phyloP scores from a whole-genome alignment of 2,113 vertebrate genomes.

The Leptosomus discolor region DNA sequence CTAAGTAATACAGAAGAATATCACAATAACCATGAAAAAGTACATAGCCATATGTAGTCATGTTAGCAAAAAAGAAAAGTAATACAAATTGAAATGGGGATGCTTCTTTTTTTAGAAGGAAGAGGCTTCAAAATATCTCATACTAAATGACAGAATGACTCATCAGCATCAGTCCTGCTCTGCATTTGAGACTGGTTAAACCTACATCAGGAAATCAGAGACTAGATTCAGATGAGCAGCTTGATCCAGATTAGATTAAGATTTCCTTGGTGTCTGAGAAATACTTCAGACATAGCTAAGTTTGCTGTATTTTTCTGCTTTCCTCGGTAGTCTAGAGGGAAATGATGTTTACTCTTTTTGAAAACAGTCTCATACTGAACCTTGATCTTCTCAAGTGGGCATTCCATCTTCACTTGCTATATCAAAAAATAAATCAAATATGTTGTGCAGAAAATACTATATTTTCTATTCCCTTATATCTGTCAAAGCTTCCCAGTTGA shows the following conservation, averaged over 20 bases:
- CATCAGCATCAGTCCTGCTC: not conserved
- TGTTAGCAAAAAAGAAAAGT: not conserved
- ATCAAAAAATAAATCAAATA: slow-evolving; percentile 19
- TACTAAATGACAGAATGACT: not conserved
- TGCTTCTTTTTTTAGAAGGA: not conserved
- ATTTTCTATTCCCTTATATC: not conserved
- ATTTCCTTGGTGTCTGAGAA: not conserved
- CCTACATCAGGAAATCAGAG: not conserved
- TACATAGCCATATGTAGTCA: not conserved
- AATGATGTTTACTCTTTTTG: not conserved
- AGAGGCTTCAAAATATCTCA: not conserved
- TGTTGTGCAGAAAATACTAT: not conserved
- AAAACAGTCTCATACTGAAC: not conserved
- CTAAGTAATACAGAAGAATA: not conserved
- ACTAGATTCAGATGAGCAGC: not conserved
- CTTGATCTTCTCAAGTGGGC: not conserved
- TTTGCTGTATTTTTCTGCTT: not conserved
- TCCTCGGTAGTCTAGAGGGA: not conserved
- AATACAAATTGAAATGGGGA: not conserved
- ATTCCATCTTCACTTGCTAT: not conserved
- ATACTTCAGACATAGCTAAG: not conserved
- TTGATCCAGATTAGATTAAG: not conserved
- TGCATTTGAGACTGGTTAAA: not conserved
- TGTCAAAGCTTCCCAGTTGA: not conserved
- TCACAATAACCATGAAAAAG: not conserved